Evolutionary conservation across 2,113 vertebrate species (phyloP).

Genomic region (Sinosuthora webbiana): DNA sequence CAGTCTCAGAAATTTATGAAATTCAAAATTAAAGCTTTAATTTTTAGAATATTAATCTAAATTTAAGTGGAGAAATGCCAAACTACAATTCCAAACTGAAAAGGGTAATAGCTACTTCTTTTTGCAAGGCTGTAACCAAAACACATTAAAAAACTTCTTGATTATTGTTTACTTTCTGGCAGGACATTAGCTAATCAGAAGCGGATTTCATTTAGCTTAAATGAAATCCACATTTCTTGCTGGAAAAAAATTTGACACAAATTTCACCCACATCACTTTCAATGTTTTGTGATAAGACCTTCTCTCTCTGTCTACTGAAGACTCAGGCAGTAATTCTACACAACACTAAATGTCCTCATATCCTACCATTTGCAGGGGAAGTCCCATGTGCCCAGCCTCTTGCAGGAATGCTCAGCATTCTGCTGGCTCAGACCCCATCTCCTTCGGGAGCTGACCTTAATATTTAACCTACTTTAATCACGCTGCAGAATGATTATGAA

Average conservation of each 20-base stretch:
- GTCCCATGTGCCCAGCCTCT: background rate
- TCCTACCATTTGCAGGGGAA: background rate
- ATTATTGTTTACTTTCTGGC: background rate
- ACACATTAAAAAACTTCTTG: background rate
- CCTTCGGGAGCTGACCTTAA: conserved; percentile 8
- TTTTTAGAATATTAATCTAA: background rate
- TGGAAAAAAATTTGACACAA: background rate
- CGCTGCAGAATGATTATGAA: background rate
- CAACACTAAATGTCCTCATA: background rate
- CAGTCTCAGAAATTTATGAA: background rate
- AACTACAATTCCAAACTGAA: background rate
- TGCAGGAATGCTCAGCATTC: conserved; percentile 24
- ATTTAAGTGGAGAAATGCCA: background rate
- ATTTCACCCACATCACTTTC: background rate
- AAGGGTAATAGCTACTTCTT: background rate
- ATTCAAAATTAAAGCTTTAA: background rate
- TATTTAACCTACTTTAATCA: conserved; percentile 29
- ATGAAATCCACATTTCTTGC: background rate
- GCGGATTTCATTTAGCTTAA: background rate
- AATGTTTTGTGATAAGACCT: background rate
- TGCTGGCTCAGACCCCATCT: background rate
- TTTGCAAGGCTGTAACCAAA: background rate
- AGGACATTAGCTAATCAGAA: background rate
- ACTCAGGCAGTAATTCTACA: background rate
- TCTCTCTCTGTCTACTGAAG: background rate